A percentile compares a stretch with the other conserved stretches of the same genome.
Conservation (phyloP, 35 echinoderm and acorn worm genomes). For the Diadema setosum region DNA sequence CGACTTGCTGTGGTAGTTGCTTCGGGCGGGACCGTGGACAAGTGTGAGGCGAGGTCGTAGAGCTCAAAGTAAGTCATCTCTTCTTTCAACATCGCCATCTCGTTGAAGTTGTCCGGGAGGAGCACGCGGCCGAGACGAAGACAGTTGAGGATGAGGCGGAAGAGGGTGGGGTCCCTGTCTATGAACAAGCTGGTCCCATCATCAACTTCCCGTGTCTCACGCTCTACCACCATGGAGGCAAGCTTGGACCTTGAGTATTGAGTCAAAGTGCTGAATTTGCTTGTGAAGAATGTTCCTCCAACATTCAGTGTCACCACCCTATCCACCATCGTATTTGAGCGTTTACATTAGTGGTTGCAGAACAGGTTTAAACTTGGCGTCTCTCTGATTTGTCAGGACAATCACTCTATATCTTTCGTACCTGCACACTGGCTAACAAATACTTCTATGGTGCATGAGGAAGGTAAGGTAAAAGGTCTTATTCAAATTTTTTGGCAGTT, state of each 20-base stretch:
- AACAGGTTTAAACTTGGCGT: too few species aligned
- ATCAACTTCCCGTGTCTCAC: slow-evolving; percentile 30
- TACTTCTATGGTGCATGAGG: too few species aligned
- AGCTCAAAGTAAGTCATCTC: slow-evolving; percentile 65
- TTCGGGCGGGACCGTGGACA: neutral
- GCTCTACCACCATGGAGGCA: slow-evolving; percentile 44
- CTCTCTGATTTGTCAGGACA: too few species aligned
- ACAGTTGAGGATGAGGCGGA: slow-evolving; percentile 70
- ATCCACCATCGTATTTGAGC: too few species aligned
- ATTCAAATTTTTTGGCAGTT: too few species aligned
- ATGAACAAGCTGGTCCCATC: slow-evolving; percentile 60
- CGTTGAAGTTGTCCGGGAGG: slow-evolving; percentile 40
- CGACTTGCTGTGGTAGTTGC: neutral
- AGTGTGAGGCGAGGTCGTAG: neutral
- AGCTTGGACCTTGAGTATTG: slow-evolving; percentile 61
- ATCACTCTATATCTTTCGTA: too few species aligned
- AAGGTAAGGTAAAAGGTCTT: too few species aligned
- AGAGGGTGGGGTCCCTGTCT: slow-evolving; percentile 62
- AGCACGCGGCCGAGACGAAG: slow-evolving; percentile 38
- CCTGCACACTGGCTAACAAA: too few species aligned
- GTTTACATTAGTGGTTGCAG: too few species aligned
- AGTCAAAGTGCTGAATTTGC: slow-evolving; percentile 48
- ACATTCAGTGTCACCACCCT: slow-evolving; percentile 26
- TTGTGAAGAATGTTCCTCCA: slow-evolving; percentile 61
- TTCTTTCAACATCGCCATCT: slow-evolving; percentile 53